phyloP scores from a whole-genome alignment of 2,797 vertebrate species.

The Eulemur mongoz region DNA sequence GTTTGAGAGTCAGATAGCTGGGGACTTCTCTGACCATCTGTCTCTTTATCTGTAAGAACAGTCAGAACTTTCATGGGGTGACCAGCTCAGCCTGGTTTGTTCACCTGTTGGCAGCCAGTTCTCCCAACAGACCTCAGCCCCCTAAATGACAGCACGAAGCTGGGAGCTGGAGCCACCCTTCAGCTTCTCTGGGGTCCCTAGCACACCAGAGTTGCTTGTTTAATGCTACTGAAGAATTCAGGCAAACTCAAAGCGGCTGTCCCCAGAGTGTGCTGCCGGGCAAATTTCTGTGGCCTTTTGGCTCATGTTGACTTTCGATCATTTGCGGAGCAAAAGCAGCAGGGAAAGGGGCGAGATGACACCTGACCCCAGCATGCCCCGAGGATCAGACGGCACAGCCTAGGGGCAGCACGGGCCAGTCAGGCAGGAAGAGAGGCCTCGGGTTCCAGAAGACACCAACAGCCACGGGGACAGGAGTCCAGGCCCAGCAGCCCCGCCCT shows the following conservation, averaged over 20 bases:
- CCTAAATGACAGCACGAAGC: accelerated
- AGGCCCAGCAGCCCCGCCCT: accelerated
- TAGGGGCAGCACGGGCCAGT: no score
- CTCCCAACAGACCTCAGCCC: neutral
- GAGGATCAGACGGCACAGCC: neutral
- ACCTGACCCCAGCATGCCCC: accelerated
- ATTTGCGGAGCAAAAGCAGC: accelerated
- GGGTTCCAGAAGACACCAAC: neutral
- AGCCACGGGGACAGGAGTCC: accelerated
- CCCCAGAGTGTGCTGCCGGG: accelerated
- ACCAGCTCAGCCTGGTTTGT: neutral
- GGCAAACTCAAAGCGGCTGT: accelerated
- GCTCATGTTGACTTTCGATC: accelerated
- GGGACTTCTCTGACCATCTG: neutral
- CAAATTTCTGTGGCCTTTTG: accelerated
- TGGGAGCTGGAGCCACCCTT: neutral
- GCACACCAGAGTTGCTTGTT: accelerated
- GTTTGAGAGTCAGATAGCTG: accelerated
- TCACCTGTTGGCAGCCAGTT: accelerated
- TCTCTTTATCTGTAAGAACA: neutral
- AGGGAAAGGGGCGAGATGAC: accelerated
- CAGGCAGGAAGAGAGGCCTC: neutral
- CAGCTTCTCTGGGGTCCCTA: neutral
- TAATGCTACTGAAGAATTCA: accelerated
- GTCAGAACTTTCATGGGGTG: accelerated